Conservation (phyloP, 2,888 invertebrate genomes). For the Bimastos eiseni region DNA sequence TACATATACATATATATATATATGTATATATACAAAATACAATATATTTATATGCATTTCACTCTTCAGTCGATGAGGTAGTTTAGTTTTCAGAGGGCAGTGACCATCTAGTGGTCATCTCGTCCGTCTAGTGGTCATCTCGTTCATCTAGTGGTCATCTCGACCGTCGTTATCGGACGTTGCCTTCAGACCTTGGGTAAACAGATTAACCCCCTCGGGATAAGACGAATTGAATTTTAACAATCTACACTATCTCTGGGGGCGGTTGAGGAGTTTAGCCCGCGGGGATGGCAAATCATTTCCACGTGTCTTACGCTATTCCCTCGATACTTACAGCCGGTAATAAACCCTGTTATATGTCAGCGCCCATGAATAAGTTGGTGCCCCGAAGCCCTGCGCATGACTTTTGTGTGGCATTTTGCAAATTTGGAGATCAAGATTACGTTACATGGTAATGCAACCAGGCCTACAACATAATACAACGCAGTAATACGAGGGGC, state of each 20-base stretch:
- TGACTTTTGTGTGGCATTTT: no score
- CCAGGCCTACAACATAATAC: no score
- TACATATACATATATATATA: neutral
- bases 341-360: neutral
- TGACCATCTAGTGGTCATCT: neutral
- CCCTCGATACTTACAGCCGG: neutral
- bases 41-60: neutral
- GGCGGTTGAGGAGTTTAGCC: neutral
- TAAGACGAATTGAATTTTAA: slow-evolving; percentile 18
- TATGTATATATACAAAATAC: neutral
- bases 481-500: no score
- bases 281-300: neutral
- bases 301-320: slow-evolving; percentile 13
- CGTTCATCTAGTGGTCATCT: neutral
- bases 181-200: neutral
- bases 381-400: no score
- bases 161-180: slow-evolving; percentile 10
- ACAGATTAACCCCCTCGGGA: slow-evolving; percentile 10
- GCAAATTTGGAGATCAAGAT: no score
- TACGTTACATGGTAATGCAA: no score
- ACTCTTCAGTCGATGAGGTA: neutral
- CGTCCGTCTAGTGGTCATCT: neutral
- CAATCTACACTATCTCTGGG: neutral
- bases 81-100: neutral
- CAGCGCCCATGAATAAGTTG: no score